Evolutionary conservation across 2,113 vertebrate species (phyloP), one percentile per base, ranked within the genome.

Genomic region (Collichthys lucidus): DNA sequence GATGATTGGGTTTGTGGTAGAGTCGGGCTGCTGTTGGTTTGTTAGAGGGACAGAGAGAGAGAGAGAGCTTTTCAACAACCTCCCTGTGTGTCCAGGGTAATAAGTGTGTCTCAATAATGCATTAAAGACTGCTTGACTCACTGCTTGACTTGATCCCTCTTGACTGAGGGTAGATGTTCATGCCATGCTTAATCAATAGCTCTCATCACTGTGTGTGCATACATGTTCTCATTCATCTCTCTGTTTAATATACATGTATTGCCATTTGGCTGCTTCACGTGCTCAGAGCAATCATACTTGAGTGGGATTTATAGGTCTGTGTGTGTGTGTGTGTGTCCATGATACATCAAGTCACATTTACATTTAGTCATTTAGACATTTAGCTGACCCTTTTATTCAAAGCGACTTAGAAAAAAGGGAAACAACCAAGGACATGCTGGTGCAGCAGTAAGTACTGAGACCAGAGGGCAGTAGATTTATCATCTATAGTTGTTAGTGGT

Each of bases 1-100:
- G 52, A 72, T 24, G 49, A 62, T 40, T 53, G 11, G 44, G 68
- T 77, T 84, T 85, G 75, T 64, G 83, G 79, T 71, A 4, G 24
- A 81, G 68, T 84, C 16, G n/a, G 70, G 70, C 46, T 46, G 62
- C 42, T 42, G 17, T 49, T 50, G 80, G 74, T 74, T 49, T 68
- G 26, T 63, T 20, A 17, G 10, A 66, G 62, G 66, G 60, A 67
- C 59, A 65, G n/a, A 19, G n/a, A 11, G n/a, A 19, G n/a, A 11
- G n/a, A 11, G 26, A 10, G 19, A 29, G n/a, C 79, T 26, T 82
- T 79, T 74, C 24, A 63, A 24, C 65, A 61, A 20, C 44, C 55
- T 11, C 42, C 17, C 42, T 5, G 15, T 63, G 12, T 50, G 10
- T 66, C 11, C 22, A 35, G 14, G 19, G 35, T 24, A 62, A 46